Conservation (phyloP, 2,888 invertebrate species). For the Metallyticus violacea region DNA sequence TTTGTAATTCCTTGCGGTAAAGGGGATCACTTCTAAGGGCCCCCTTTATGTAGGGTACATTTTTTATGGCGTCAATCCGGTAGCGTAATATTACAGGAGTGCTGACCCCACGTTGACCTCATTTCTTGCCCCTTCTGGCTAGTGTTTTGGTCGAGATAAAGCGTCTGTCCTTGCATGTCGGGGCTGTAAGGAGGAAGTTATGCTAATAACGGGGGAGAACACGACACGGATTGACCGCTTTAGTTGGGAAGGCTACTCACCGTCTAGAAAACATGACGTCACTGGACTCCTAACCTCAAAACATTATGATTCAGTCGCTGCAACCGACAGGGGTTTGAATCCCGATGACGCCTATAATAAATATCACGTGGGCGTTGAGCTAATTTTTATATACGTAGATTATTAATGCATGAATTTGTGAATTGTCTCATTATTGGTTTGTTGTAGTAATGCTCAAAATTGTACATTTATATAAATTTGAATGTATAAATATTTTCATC, state of each 20-base stretch:
- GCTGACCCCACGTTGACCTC: slow-evolving; percentile 8
- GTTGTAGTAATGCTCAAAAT: too few species aligned
- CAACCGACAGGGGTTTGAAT: too few species aligned
- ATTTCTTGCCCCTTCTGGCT: not conserved
- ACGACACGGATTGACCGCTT: slow-evolving; percentile 4
- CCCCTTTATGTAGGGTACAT: not conserved
- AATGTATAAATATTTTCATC: too few species aligned
- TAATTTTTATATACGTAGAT: too few species aligned
- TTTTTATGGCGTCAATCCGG: not conserved
- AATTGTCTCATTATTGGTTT: too few species aligned
- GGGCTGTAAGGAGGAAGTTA: not conserved
- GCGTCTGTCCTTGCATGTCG: slow-evolving; percentile 12
- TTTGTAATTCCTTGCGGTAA: not conserved
- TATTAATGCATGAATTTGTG: too few species aligned
- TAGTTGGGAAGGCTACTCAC: not conserved
- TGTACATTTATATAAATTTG: too few species aligned
- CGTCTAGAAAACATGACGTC: not conserved
- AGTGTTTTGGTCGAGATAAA: not conserved
- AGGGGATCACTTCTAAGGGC: not conserved
- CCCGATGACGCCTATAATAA: too few species aligned
- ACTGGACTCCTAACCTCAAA: not conserved
- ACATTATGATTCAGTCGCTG: too few species aligned
- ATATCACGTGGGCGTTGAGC: too few species aligned
- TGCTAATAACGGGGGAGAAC: slow-evolving; percentile 5
- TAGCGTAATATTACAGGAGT: not conserved